Percentiles rank a stretch among this genome's conserved stretches.
phyloP scores from a whole-genome alignment of 2,888 invertebrate species.

The Gymnosoma rotundatum region DNA sequence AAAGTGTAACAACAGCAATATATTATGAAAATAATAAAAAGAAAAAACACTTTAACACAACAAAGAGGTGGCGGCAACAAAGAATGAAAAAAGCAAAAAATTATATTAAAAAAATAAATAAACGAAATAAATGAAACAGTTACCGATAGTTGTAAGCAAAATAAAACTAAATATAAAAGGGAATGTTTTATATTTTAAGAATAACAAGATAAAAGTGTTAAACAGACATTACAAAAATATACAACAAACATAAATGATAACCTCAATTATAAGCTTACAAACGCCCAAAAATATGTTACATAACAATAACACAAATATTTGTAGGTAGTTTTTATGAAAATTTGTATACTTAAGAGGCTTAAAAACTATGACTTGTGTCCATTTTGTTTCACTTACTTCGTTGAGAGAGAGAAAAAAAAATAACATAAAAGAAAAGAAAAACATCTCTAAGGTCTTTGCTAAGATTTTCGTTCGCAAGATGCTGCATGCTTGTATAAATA shows the following conservation, averaged over 20 bases:
- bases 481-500: neutral
- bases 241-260: slow-evolving; percentile 38
- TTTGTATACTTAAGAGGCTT: neutral
- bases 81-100: slow-evolving; percentile 20
- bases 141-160: neutral
- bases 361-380: slow-evolving; percentile 51
- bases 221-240: too few species aligned
- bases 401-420: neutral
- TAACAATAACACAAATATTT: slow-evolving; percentile 20
- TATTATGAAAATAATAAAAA: neutral
- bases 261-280: slow-evolving; percentile 53
- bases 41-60: slow-evolving; percentile 47
- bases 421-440: neutral
- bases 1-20: slow-evolving; percentile 34
- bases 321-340: neutral
- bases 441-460: slow-evolving; percentile 17
- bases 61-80: slow-evolving; percentile 52
- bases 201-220: neutral
- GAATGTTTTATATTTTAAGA: slow-evolving; percentile 11
- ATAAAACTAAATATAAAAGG: slow-evolving; percentile 11
- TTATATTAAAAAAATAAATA: slow-evolving; percentile 45
- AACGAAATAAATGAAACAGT: slow-evolving; percentile 49
- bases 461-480: slow-evolving; percentile 21
- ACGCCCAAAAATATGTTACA: slow-evolving; percentile 63
- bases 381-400: slow-evolving; percentile 55